Evolutionary conservation across 2,113 vertebrate species (phyloP), one percentile per base, ranked within the genome.

Genomic region (Benitochromis conjunctus): DNA sequence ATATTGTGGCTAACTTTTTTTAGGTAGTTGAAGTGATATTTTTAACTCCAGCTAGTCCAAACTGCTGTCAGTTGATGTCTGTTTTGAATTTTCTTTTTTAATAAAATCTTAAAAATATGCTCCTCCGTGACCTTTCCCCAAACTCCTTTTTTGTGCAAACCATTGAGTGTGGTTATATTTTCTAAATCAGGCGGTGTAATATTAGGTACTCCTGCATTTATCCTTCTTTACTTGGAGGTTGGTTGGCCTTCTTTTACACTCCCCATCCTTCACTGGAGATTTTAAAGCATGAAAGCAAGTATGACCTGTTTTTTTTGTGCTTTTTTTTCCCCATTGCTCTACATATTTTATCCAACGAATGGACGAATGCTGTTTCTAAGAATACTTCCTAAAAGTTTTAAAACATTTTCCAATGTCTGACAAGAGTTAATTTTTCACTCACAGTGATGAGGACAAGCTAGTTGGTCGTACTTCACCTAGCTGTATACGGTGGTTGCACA

Each of bases 131-230:
- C 90, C 87, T 92, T 85, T 58, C 55, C 56, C 79, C 57, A 5
- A 88, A 84, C 34, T 79, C 21, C 36, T 86, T 82, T 87, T 87
- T 88, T 81, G 83, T 86, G 48, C 34, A 74, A 90, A 76, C 85
- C 80, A 74, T 55, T 19, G 36, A 82, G 57, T 80, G 84, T 87
- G 89, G 89, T 86, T 79, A 51, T 79, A 78, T 80, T 91, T 89
- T 90, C 90, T 92, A 94, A 92, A 94, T 92, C 83, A 7, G 78
- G 85, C 80, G 2, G 60, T 14, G 80, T 87, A 86, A 84, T 88
- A 85, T 88, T 90, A 85, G 83, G 34, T 54, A 56, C 58, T 57
- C 18, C 69, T 51, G 74, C 85, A 86, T 90, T 79, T 85, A 57
- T 90, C 69, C 71, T 81, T 58, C 26, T 74, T 62, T 48, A 77